phyloP scores from a whole-genome alignment of 2,113 vertebrate genomes.

The Hemiprocne comata region DNA sequence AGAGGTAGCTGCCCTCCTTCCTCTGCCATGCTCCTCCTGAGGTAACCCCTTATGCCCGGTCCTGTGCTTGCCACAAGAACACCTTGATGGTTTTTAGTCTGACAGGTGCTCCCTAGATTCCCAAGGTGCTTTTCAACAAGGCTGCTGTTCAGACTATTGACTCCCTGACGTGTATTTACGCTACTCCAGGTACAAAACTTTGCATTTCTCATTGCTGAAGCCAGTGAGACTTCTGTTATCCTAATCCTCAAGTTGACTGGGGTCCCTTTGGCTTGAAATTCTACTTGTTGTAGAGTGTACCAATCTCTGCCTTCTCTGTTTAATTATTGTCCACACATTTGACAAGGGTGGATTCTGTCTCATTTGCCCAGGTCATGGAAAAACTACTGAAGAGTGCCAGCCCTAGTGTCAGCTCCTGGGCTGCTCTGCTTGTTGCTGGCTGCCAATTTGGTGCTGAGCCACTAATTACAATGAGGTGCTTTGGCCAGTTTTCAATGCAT shows the following conservation, averaged over 20 bases:
- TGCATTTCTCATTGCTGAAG: not conserved
- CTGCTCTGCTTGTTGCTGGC: not conserved
- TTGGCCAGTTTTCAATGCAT: not conserved
- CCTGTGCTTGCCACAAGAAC: not conserved
- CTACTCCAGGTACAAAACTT: not conserved
- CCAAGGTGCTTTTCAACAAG: not conserved
- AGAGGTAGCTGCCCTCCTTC: not conserved
- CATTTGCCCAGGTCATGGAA: not conserved
- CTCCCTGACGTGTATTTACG: not conserved
- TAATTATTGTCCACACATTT: not conserved
- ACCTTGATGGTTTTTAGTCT: not conserved
- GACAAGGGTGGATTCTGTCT: not conserved
- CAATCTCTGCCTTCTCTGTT: not conserved
- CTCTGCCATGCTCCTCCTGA: not conserved
- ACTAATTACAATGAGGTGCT: slow-evolving; percentile 21
- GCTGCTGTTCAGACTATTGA: not conserved
- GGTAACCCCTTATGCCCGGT: not conserved
- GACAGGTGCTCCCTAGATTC: not conserved
- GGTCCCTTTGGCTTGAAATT: not conserved
- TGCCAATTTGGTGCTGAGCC: not conserved
- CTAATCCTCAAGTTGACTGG: not conserved
- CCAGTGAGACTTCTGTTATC: not conserved
- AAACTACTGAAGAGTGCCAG: not conserved
- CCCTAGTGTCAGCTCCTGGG: not conserved
- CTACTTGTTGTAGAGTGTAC: not conserved